These are phyloP conservation scores for Sminthopsis crassicaudata DNA, from an alignment of 2,113 vertebrate species.

Conservation along the genomic window DNA sequence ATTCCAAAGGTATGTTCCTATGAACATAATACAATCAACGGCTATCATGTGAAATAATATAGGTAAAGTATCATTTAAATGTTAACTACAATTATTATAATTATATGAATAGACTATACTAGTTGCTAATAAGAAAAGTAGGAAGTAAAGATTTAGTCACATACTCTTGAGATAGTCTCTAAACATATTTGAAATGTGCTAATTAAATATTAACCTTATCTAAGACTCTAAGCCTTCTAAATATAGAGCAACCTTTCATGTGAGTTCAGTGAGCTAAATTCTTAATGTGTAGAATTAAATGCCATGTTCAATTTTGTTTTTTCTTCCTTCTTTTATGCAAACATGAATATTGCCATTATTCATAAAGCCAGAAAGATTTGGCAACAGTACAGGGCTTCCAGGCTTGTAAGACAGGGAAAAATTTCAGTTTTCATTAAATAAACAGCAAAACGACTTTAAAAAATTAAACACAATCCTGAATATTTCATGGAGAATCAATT, in stretches of 20 bases:
- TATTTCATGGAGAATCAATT: conserved; percentile 78
- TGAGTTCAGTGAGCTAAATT: conserved; percentile 75
- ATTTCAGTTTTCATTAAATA: conserved; percentile 83
- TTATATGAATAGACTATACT: background rate
- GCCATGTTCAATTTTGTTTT: conserved; percentile 76
- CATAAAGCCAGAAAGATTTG: conserved; percentile 73
- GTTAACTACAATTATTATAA: background rate
- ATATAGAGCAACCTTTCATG: conserved; percentile 57
- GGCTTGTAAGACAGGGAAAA: conserved; percentile 72
- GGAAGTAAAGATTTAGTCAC: conserved; percentile 44
- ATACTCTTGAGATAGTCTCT: conserved; percentile 39
- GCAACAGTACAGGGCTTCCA: conserved; percentile 43
- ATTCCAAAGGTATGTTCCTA: background rate
- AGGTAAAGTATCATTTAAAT: background rate
- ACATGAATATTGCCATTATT: conserved; percentile 78
- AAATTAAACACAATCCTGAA: conserved; percentile 81
- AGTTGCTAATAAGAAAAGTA: background rate
- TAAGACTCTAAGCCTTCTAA: conserved; percentile 62
- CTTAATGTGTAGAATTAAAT: conserved; percentile 78
- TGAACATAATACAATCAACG: background rate
- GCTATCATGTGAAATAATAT: background rate
- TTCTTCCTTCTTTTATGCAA: conserved; percentile 62
- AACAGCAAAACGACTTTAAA: conserved; percentile 79
- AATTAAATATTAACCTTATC: conserved; percentile 60
- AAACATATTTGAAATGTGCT: conserved; percentile 50